Evolutionary conservation across 2,888 invertebrate genomes (phyloP), one percentile per base, ranked within the genome.

Genomic region (Metopia argyrocephala): DNA sequence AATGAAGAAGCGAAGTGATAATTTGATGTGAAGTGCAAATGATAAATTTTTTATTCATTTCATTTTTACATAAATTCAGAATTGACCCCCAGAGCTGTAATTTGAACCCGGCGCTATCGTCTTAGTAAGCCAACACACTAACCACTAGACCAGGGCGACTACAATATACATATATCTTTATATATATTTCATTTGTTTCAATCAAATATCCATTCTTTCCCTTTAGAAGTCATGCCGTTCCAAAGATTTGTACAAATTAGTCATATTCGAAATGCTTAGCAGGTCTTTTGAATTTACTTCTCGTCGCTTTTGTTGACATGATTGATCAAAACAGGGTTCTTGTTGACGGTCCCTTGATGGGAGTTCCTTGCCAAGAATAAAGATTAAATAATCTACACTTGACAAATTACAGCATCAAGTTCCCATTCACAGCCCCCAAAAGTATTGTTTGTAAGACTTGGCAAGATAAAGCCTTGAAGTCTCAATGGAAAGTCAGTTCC

Each of bases 311-410:
- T 89, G 97, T 99, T 82, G 98, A 99, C 91, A 94, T 99, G 87
- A 97, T 99, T 88, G 98, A 99, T 91, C 98, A 98, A 92, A 99
- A 97, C 89, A 94, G 97, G 91, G 94, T 97, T 86, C 93, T 99
- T 86, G 93, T 98, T 84, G 98, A 99, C 93, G 98, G 98, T 70
- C 98, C 98, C 83, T 92, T 94, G 88, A 94, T 95, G 84, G 95
- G 95, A 84, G 96, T 98, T 31, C 93, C 94, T 25, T 93, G 98
- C 84, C 93, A 93, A 91, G 93, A 93, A 87, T 94, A 97, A 89
- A 95, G 97, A 89, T 93, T 98, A 79, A 97, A 95, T 89, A 95
- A 97, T 87, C 92, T 99, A 70, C 97, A 98, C 89, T 92, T 99
- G 85, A 99, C 99, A 1, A 98, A 97, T 90, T 96, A 97, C 91